A percentile compares a stretch with the other conserved stretches of the same genome.
Evolutionary conservation across 1,140 invertebrate genomes (phyloP).

Genomic region (Drosophila nannoptera): DNA sequence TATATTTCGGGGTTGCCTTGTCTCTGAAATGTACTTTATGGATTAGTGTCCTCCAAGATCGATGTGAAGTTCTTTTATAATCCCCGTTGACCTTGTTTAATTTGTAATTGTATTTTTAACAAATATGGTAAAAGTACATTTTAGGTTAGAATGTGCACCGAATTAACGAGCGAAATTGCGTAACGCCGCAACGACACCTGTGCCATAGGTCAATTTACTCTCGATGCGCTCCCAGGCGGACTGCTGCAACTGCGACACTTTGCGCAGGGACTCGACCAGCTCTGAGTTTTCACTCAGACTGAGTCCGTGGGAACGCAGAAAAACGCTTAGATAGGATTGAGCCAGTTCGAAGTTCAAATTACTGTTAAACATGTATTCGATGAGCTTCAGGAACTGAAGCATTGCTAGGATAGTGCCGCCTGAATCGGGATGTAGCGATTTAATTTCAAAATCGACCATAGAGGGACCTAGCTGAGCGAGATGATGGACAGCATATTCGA

Average conservation of each 20-base stretch:
- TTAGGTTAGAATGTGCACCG: conserved; percentile 19
- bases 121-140: conserved; percentile 24
- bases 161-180: conserved; percentile 81
- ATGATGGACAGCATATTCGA: conserved; percentile 83
- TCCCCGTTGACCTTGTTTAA: conserved; percentile 4
- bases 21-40: not conserved
- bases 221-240: conserved; percentile 85
- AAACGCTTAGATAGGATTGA: conserved; percentile 94
- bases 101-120: conserved; percentile 60
- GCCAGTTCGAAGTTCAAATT: conserved; percentile 94
- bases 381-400: conserved; percentile 88
- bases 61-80: too few relatives aligned
- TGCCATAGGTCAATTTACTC: conserved; percentile 86
- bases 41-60: not conserved
- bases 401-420: conserved; percentile 86
- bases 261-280: conserved; percentile 82
- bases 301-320: conserved; percentile 91
- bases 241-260: conserved; percentile 82
- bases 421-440: conserved; percentile 86
- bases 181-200: conserved; percentile 87
- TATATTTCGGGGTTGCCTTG: not conserved
- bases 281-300: conserved; percentile 82
- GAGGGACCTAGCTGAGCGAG: conserved; percentile 92
- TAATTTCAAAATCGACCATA: conserved; percentile 93
- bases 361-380: conserved; percentile 85